A percentile compares a stretch with the other conserved stretches of the same genome.
Evolutionary conservation across 2,113 vertebrate genomes (phyloP).

Genomic region (Calcarius ornatus): DNA sequence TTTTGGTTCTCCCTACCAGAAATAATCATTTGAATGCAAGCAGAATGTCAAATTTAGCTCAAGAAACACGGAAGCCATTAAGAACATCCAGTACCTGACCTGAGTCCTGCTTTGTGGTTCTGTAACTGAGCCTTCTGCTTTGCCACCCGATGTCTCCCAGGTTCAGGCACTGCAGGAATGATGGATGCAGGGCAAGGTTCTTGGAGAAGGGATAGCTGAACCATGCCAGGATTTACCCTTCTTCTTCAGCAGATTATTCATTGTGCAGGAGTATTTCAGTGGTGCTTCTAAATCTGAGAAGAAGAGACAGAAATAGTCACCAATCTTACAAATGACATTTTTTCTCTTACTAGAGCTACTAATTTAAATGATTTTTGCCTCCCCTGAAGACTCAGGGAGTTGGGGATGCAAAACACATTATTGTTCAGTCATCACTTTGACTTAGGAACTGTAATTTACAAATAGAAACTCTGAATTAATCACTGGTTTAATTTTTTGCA

Average conservation of each 20-base stretch:
- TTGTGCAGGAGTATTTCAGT: rapidly evolving
- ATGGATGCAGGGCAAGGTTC: not conserved
- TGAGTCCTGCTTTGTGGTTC: not conserved
- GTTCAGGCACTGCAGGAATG: not conserved
- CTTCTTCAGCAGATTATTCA: not conserved
- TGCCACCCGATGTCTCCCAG: not conserved
- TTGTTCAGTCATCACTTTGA: not conserved
- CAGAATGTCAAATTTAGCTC: not conserved
- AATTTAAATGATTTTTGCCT: not conserved
- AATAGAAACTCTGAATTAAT: not conserved
- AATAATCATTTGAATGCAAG: not conserved
- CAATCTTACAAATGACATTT: not conserved
- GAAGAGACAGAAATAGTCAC: not conserved
- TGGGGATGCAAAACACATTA: not conserved
- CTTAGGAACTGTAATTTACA: not conserved
- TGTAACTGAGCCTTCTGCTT: not conserved
- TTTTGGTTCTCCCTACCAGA: not conserved
- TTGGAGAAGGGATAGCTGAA: not conserved
- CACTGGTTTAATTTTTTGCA: conserved; percentile 29
- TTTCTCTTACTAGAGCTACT: not conserved
- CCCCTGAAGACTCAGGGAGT: not conserved
- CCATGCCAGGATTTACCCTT: not conserved
- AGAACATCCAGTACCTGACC: not conserved
- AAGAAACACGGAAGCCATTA: not conserved
- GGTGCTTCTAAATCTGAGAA: not conserved